Base-by-base conservation (phyloP, 2,113 vertebrate genomes). In the Megaleporinus macrocephalus region DNA sequence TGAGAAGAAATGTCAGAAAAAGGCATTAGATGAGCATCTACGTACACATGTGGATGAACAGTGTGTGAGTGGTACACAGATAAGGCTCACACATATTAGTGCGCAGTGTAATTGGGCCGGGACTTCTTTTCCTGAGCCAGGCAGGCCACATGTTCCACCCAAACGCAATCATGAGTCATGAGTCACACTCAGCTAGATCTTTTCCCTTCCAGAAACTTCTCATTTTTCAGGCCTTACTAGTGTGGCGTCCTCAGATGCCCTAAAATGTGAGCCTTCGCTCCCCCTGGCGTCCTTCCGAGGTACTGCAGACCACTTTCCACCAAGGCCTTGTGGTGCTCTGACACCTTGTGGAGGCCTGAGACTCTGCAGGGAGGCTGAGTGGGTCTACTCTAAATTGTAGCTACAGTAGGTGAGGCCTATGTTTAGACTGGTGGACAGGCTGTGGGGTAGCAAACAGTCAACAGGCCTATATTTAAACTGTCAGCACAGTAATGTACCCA, bases 201-300 rank as follows among this genome's bases (percentile, higher is more conserved):
- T 59, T 44, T 47, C 26, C 57, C 36, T 74, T 79, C 82, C 57
- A 79, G 82, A 74, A 83, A 66, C 71, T 61, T 83, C 82, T 73
- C 73, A 61, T 36, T 68, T 26, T 68, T 68, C 30, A 68, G 65
- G 30, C 33, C 7, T 7, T 10, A 18, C 29, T n/a, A 30, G 62
- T 30, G 41, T 30, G 41, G 41, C 6, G 57, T 10, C 13, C 12
- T 44, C 30, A 27, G 74, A 22, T n/a, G 22, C 36, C 29, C 18
- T 80, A 36, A 13, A 63, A 33, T 3, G 22, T 20, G 12, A 18
- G 29, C 9, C 14, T 24, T 73, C 26, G 1, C 49, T 18, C 82
- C 53, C 9, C 27, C 82, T 84, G 66, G 1, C 29, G 41, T 49
- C 36, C 7, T 0, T 27, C 11, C 9, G n/a, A 7, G 7, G 63